phyloP scores from a whole-genome alignment of 1,140 invertebrate genomes.

The Helicoverpa armigera region DNA sequence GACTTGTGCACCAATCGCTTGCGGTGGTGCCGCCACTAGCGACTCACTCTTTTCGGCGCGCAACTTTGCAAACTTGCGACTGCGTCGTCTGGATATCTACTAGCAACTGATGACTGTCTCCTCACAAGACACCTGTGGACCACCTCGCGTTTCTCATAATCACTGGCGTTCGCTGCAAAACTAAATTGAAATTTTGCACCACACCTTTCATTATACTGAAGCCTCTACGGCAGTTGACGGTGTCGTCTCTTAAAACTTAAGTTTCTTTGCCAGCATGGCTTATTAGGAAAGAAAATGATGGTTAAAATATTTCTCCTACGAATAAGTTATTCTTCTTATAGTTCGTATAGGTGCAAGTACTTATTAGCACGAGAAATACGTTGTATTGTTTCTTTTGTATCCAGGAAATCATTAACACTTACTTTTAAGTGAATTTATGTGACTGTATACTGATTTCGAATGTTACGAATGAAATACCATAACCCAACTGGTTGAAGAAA shows the following conservation, averaged over 20 bases:
- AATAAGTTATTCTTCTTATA: too few species aligned
- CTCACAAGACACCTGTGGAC: constrained; percentile 22
- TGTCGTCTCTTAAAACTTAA: background rate
- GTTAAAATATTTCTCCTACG: too few species aligned
- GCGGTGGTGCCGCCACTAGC: constrained; percentile 53
- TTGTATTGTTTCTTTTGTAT: too few species aligned
- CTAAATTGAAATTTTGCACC: constrained; percentile 30
- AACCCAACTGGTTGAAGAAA: constrained; percentile 29
- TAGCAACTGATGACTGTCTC: constrained; percentile 51
- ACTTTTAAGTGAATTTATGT: too few species aligned
- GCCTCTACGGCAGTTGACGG: constrained; percentile 29
- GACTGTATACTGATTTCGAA: too few species aligned
- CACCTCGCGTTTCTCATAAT: constrained; percentile 20
- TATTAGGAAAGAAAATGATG: too few species aligned
- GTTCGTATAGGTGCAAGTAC: too few species aligned
- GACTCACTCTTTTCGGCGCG: constrained; percentile 60
- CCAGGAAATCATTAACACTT: too few species aligned
- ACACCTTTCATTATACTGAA: background rate
- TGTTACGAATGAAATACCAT: constrained; percentile 25
- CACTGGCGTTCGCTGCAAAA: constrained; percentile 6
- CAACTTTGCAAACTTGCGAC: constrained; percentile 48
- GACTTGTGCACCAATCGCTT: constrained; percentile 59
- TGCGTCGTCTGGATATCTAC: constrained; percentile 47
- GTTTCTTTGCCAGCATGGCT: background rate
- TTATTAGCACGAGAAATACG: too few species aligned